These are phyloP conservation scores for Blastobasis lacticolella DNA, from an alignment of 2,888 invertebrate genomes.

Conservation along the genomic window DNA sequence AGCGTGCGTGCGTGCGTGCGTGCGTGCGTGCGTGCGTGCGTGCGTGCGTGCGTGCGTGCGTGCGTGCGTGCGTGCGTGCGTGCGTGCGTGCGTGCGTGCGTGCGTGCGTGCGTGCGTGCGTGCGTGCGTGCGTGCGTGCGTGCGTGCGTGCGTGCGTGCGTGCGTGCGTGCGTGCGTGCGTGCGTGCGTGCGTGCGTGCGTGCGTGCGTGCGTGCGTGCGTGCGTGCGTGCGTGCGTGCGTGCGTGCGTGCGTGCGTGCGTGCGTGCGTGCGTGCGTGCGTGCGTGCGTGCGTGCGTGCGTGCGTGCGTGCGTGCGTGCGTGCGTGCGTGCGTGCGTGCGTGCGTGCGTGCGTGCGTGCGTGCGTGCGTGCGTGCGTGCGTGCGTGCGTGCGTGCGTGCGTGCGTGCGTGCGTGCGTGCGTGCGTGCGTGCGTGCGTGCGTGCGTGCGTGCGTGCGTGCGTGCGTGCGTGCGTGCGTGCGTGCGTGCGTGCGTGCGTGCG, in stretches of 20 bases:
- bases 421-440: constrained; percentile 5
- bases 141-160: constrained; percentile 5
- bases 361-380: constrained; percentile 3
- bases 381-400: constrained; percentile 5
- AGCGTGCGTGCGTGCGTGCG: not conserved
- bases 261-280: constrained; percentile 5
- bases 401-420: constrained; percentile 6
- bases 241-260: constrained; percentile 4
- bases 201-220: constrained; percentile 3
- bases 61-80: not conserved
- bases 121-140: constrained; percentile 5
- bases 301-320: constrained; percentile 5
- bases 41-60: not conserved
- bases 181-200: constrained; percentile 1
- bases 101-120: constrained; percentile 5
- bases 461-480: constrained; percentile 5
- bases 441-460: constrained; percentile 6
- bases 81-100: constrained; percentile 1
- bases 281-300: constrained; percentile 6
- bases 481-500: constrained; percentile 4
- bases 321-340: constrained; percentile 5
- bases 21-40: not conserved
- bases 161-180: constrained; percentile 3
- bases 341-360: constrained; percentile 5
- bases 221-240: constrained; percentile 2